phyloP scores from a whole-genome alignment of 30 jellyfish, hydroid and myxozoan species.

The Haliclystus octoradiatus region DNA sequence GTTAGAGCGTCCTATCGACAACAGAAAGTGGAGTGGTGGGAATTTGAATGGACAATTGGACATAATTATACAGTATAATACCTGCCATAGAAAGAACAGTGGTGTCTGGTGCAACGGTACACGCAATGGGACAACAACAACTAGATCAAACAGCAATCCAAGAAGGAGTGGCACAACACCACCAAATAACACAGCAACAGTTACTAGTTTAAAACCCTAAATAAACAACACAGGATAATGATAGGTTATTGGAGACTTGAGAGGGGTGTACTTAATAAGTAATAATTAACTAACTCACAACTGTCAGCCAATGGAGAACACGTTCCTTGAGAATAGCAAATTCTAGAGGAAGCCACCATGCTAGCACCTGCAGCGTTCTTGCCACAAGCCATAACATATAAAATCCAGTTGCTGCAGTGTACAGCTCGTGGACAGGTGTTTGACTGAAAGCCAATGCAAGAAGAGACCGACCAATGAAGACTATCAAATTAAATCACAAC shows the following conservation, averaged over 20 bases:
- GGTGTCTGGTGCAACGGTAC: conserved; percentile 92
- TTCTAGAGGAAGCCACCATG: conserved; percentile 58
- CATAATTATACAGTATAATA: too few relatives aligned
- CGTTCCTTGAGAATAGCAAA: conserved; percentile 21
- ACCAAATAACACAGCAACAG: conserved; percentile 50
- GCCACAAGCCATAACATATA: conserved; percentile 60
- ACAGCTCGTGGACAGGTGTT: conserved; percentile 75
- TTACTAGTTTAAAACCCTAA: conserved; percentile 29
- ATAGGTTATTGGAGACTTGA: too few relatives aligned
- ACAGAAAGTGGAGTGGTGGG: too few relatives aligned
- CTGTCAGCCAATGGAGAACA: conserved; percentile 20
- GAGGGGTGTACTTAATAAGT: neutral
- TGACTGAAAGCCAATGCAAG: conserved; percentile 52
- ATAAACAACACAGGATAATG: neutral
- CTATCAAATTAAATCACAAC: too few relatives aligned
- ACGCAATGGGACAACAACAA: conserved; percentile 68
- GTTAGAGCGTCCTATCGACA: neutral
- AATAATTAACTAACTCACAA: conserved; percentile 17
- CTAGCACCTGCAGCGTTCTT: conserved; percentile 33
- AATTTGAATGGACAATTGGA: too few relatives aligned
- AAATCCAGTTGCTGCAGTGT: conserved; percentile 91
- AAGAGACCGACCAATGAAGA: conserved; percentile 61
- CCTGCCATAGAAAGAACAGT: conserved; percentile 84
- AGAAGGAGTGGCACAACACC: conserved; percentile 70
- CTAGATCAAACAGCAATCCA: conserved; percentile 80